Evolutionary conservation across 64 coral and sea anemone genomes (phyloP).

Genomic region (Anthopleura sola): DNA sequence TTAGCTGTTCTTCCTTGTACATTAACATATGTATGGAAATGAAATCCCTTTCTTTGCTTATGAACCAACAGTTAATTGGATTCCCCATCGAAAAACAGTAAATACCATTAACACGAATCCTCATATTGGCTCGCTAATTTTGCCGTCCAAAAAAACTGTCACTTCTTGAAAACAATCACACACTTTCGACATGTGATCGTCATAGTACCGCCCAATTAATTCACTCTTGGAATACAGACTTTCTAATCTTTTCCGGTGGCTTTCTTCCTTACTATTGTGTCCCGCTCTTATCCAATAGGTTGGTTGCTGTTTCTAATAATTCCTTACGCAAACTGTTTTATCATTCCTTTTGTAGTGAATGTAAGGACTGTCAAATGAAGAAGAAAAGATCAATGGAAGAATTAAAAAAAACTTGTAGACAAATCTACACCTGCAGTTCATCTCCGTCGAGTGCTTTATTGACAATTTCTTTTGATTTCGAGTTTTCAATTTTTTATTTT

Average conservation of each 20-base stretch:
- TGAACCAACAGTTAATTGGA: slow-evolving; percentile 8
- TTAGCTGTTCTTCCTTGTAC: not conserved
- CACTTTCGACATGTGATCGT: not conserved
- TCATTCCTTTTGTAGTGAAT: not conserved
- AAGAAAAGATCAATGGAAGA: not conserved
- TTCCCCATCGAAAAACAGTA: slow-evolving; percentile 8
- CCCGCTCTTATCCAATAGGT: not conserved
- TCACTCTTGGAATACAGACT: slow-evolving; percentile 1
- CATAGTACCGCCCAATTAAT: slow-evolving; percentile 5
- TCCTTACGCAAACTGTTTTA: not conserved
- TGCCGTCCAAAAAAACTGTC: not conserved
- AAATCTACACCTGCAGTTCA: not conserved
- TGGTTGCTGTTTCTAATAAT: not conserved
- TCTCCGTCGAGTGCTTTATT: not conserved
- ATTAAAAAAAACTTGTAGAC: not conserved
- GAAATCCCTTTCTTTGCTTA: not conserved
- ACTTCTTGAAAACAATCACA: not conserved
- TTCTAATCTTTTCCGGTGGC: not conserved
- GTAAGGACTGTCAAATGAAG: not conserved
- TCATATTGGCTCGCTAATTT: slow-evolving; percentile 9
- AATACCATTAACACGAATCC: slow-evolving; percentile 1
- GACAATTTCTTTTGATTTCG: not conserved
- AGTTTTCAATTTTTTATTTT: not conserved
- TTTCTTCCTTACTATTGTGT: not conserved
- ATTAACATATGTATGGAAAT: slow-evolving; percentile 6